Conservation (phyloP, 30 jellyfish, hydroid and myxozoan species). For the Hydractinia symbiolongicarpus region DNA sequence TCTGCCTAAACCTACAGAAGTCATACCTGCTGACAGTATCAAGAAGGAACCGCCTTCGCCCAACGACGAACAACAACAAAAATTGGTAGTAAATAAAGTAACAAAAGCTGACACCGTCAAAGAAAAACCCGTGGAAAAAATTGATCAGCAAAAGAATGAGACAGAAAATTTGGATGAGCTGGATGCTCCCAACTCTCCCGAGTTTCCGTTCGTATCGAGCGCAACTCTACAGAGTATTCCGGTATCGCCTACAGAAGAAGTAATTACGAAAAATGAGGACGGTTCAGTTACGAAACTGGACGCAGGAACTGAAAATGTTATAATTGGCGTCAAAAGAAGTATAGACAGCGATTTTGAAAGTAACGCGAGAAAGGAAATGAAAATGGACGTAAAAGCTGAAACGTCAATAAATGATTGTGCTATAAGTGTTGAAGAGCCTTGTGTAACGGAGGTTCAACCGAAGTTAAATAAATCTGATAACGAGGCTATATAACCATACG, state of each 20-base stretch:
- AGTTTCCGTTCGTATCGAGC: constrained; percentile 5
- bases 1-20: no score
- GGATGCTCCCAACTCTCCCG: constrained; percentile 26
- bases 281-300: no score
- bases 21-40: no score
- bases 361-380: no score
- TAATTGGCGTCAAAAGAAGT: no score
- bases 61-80: background rate
- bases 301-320: no score
- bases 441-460: constrained; percentile 1
- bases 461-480: background rate
- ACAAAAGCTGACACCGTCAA: background rate
- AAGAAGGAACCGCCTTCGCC: no score
- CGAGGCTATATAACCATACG: constrained; percentile 11
- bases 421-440: background rate
- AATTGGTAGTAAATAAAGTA: background rate
- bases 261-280: no score
- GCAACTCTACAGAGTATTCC: background rate
- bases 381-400: no score
- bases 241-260: no score
- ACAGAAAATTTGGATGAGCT: background rate
- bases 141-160: background rate
- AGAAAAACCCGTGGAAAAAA: background rate
- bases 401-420: no score
- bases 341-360: no score